Evolutionary conservation across 2,113 vertebrate species (phyloP).

Genomic region (Nannobrachium achirus): DNA sequence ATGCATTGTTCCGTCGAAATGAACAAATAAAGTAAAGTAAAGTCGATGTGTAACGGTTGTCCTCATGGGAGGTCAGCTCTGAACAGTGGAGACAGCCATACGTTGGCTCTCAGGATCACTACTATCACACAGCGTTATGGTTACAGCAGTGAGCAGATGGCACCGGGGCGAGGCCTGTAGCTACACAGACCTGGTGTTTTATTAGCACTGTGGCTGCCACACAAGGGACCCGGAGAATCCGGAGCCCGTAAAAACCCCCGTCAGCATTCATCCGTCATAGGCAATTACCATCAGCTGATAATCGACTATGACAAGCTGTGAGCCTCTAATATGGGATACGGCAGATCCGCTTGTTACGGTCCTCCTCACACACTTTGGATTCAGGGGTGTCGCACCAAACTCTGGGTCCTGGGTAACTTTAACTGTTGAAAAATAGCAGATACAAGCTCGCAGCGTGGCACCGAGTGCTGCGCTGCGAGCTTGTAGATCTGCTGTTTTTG

Average conservation of each 20-base stretch:
- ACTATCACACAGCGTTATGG: constrained; percentile 26
- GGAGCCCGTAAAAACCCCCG: constrained; percentile 38
- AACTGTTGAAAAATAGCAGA: too few species aligned
- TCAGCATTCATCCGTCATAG: constrained; percentile 52
- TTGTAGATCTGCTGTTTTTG: too few species aligned
- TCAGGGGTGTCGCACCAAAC: too few species aligned
- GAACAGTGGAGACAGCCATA: constrained; percentile 11
- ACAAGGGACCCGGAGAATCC: constrained; percentile 9
- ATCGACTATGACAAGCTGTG: constrained; percentile 22
- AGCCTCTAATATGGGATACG: background rate
- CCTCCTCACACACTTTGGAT: too few species aligned
- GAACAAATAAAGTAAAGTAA: too few species aligned
- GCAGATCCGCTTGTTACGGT: constrained; percentile 39
- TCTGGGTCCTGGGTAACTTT: too few species aligned
- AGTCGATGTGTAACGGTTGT: too few species aligned
- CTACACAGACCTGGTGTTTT: constrained; percentile 30
- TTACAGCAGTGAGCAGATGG: constrained; percentile 47
- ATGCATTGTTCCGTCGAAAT: too few species aligned
- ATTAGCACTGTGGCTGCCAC: constrained; percentile 9
- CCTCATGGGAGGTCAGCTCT: constrained; percentile 18
- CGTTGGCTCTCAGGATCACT: constrained; percentile 22
- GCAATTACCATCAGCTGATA: constrained; percentile 49
- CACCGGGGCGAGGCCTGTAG: constrained; percentile 24
- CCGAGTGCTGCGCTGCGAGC: too few species aligned
- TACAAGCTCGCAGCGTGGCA: too few species aligned